Percentiles rank a stretch among this genome's conserved stretches.
Conservation (phyloP, 2,888 invertebrate species). For the Venusia cambrica region DNA sequence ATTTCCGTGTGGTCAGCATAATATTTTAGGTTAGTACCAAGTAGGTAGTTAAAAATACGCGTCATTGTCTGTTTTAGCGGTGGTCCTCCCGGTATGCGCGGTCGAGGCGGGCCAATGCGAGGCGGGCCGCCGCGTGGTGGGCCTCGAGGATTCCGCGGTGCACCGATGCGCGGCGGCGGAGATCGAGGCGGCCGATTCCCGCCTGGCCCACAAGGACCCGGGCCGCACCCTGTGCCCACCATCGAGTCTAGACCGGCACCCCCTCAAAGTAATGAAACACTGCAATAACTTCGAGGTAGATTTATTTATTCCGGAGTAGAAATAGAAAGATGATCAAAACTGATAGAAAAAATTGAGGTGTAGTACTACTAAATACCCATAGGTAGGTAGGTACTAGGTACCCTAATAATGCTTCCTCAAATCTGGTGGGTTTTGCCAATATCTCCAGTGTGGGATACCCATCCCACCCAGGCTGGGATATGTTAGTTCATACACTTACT, state of each 20-base stretch:
- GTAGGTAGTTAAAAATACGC: slow-evolving; percentile 5
- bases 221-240: slow-evolving; percentile 73
- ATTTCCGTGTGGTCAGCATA: too few species aligned
- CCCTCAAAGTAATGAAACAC: slow-evolving; percentile 63
- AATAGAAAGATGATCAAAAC: too few species aligned
- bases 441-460: too few species aligned
- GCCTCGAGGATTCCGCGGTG: slow-evolving; percentile 67
- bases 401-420: too few species aligned
- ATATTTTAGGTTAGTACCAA: not conserved
- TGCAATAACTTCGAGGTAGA: too few species aligned
- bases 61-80: slow-evolving; percentile 37
- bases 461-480: too few species aligned
- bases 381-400: too few species aligned
- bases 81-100: slow-evolving; percentile 68
- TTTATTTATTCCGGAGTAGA: too few species aligned
- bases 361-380: too few species aligned
- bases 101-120: slow-evolving; percentile 60
- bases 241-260: slow-evolving; percentile 68
- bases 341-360: too few species aligned
- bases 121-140: slow-evolving; percentile 61
- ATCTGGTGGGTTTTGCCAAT: too few species aligned
- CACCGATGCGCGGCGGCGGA: slow-evolving; percentile 68
- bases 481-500: too few species aligned
- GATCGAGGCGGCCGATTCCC: slow-evolving; percentile 69
- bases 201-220: slow-evolving; percentile 70